These are phyloP conservation scores for Xylocopa sonorina DNA, from an alignment of 1,140 invertebrate species.

Conservation along the genomic window DNA sequence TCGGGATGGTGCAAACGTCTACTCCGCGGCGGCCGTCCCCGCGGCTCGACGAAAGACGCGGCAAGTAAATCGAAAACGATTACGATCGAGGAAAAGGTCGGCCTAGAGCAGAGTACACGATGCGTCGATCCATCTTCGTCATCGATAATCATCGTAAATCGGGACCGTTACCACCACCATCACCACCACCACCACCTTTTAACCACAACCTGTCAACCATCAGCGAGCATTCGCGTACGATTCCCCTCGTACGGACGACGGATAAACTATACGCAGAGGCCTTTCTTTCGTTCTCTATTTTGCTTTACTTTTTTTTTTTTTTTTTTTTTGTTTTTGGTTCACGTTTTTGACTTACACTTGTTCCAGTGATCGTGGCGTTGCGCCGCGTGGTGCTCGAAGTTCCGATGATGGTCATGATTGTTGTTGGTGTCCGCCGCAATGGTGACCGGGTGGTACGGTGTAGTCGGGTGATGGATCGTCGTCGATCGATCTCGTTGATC, in stretches of 20 bases:
- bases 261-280: constrained; percentile 15
- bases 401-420: constrained; percentile 79
- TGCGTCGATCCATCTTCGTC: constrained; percentile 38
- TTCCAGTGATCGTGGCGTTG: constrained; percentile 78
- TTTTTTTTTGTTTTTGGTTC: constrained; percentile 37
- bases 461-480: constrained; percentile 55
- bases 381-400: constrained; percentile 72
- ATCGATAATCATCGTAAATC: constrained; percentile 18
- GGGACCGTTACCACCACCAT: constrained; percentile 57
- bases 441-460: constrained; percentile 67
- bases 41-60: neutral
- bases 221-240: constrained; percentile 45
- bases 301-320: constrained; percentile 1
- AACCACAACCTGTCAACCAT: constrained; percentile 60
- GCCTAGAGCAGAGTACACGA: neutral
- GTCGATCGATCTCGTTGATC: constrained; percentile 55
- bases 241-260: constrained; percentile 4
- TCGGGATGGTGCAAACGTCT: constrained; percentile 6
- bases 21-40: neutral
- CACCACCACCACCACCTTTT: constrained; percentile 49
- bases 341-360: constrained; percentile 81
- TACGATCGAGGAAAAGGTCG: neutral
- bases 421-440: constrained; percentile 78
- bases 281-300: neutral
- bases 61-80: neutral